phyloP scores from a whole-genome alignment of 2,113 vertebrate genomes.

The Callopanchax toddi region DNA sequence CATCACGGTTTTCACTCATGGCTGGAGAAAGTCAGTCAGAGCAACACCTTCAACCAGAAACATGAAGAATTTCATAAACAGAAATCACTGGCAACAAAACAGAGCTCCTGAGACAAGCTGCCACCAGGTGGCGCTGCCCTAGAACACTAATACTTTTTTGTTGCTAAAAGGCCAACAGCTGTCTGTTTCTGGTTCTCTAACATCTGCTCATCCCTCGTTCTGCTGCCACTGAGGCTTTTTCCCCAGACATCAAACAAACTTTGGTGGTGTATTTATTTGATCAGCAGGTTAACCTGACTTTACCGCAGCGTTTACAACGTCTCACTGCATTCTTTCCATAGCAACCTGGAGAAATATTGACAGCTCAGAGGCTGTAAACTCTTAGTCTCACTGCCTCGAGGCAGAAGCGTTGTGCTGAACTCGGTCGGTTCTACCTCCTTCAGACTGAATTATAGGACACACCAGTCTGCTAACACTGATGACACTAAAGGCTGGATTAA shows the following conservation, averaged over 20 bases:
- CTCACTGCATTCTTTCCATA: slow-evolving; percentile 41
- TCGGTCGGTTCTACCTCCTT: slow-evolving; percentile 29
- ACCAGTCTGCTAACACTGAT: neutral
- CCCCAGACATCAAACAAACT: slow-evolving; percentile 43
- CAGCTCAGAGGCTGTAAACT: slow-evolving; percentile 40
- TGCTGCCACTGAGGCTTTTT: neutral
- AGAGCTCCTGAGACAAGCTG: too few relatives aligned
- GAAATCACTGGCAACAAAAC: too few relatives aligned
- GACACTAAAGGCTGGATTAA: slow-evolving; percentile 50
- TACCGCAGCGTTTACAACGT: slow-evolving; percentile 22
- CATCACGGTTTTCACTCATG: slow-evolving; percentile 6
- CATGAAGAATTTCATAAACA: too few relatives aligned
- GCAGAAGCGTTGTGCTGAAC: slow-evolving; percentile 22
- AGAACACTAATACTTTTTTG: too few relatives aligned
- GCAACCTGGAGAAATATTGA: slow-evolving; percentile 65
- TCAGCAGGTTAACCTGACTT: slow-evolving; percentile 21
- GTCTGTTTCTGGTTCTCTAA: neutral
- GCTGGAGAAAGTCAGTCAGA: too few relatives aligned
- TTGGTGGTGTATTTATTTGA: slow-evolving; percentile 2
- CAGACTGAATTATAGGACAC: slow-evolving; percentile 24
- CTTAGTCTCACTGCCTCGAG: slow-evolving; percentile 34
- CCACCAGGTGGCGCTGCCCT: too few relatives aligned
- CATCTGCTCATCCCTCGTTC: slow-evolving; percentile 19
- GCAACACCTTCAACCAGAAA: too few relatives aligned
- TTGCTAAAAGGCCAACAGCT: neutral